Conservation (phyloP, 2,113 vertebrate genomes). For the Aspidoscelis tigris region DNA sequence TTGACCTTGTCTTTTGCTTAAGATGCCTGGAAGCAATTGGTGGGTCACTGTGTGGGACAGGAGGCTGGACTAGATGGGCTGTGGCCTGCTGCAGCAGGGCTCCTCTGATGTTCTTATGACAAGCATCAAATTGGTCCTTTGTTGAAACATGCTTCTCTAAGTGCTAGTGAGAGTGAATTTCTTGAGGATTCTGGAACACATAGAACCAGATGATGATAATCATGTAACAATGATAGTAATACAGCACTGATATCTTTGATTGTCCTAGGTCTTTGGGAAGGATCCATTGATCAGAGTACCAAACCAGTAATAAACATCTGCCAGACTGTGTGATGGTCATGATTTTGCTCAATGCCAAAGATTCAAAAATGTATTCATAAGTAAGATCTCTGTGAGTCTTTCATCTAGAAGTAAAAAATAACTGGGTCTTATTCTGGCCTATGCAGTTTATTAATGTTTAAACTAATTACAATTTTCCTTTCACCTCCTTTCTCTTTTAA, state of each 20-base stretch:
- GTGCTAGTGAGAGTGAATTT: slow-evolving; percentile 1
- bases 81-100: too few relatives aligned
- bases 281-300: too few relatives aligned
- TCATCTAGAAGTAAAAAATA: background rate
- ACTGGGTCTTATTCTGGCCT: background rate
- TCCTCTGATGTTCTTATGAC: background rate
- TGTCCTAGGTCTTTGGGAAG: too few relatives aligned
- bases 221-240: too few relatives aligned
- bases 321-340: too few relatives aligned
- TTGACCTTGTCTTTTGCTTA: too few relatives aligned
- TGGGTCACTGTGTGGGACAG: too few relatives aligned
- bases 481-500: slow-evolving; percentile 10
- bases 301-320: too few relatives aligned
- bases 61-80: too few relatives aligned
- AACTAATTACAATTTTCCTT: background rate
- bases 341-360: background rate
- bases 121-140: slow-evolving; percentile 5
- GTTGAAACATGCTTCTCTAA: background rate
- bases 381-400: background rate
- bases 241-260: too few relatives aligned
- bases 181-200: background rate
- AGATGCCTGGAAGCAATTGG: too few relatives aligned
- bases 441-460: background rate
- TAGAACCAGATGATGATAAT: background rate
- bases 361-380: background rate